Percentiles rank a stretch among this genome's conserved stretches.
These are phyloP conservation scores for Lobophora halterata DNA, from an alignment of 2,888 invertebrate genomes.

Conservation along the genomic window DNA sequence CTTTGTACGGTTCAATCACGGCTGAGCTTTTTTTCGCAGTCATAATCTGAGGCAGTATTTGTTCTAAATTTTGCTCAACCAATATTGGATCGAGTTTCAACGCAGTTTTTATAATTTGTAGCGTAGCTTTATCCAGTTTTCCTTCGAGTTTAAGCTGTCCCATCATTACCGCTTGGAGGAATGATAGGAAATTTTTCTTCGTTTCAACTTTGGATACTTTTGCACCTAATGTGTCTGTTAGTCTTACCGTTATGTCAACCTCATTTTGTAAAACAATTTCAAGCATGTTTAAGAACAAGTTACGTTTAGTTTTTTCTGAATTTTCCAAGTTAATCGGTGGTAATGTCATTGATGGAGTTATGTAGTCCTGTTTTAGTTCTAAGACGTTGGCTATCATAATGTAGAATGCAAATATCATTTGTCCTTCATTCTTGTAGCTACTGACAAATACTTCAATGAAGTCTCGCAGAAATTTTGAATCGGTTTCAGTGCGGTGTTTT, in stretches of 20 bases:
- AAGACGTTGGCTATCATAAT: slow-evolving; percentile 58
- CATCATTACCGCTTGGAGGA: slow-evolving; percentile 63
- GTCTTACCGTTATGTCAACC: slow-evolving; percentile 59
- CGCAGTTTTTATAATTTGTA: slow-evolving; percentile 61
- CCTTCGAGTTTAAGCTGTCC: slow-evolving; percentile 62
- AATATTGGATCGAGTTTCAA: slow-evolving; percentile 66
- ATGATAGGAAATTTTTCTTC: slow-evolving; percentile 62
- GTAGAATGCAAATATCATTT: slow-evolving; percentile 66
- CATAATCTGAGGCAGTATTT: slow-evolving; percentile 65
- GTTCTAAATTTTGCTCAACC: slow-evolving; percentile 60
- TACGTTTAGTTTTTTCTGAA: slow-evolving; percentile 57
- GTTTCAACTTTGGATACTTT: slow-evolving; percentile 62
- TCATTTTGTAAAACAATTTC: slow-evolving; percentile 56
- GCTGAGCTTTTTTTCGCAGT: slow-evolving; percentile 52
- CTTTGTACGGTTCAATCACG: slow-evolving; percentile 47
- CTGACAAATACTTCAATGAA: slow-evolving; percentile 65
- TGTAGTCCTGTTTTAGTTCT: slow-evolving; percentile 60
- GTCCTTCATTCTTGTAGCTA: slow-evolving; percentile 59
- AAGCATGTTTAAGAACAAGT: slow-evolving; percentile 62
- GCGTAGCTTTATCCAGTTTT: slow-evolving; percentile 57
- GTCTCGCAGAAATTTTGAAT: slow-evolving; percentile 52
- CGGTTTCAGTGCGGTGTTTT: slow-evolving; percentile 45
- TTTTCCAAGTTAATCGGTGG: slow-evolving; percentile 50
- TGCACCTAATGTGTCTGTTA: slow-evolving; percentile 64
- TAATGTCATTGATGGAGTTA: slow-evolving; percentile 57